Evolutionary conservation across 1,140 invertebrate species (phyloP).

Genomic region (Bombus affinis): DNA sequence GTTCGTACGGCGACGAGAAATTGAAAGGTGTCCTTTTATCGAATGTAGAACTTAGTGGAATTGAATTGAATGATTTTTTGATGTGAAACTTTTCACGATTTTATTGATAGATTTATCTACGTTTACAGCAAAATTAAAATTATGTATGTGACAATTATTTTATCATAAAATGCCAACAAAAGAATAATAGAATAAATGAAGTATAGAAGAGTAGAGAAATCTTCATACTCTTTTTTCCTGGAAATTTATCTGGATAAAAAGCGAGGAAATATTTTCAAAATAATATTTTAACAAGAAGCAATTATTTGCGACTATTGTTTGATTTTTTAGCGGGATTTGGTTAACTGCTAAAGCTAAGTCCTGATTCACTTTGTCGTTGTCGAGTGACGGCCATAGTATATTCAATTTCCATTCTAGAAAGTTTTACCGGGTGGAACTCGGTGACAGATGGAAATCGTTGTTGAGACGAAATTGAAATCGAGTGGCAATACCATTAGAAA

Average conservation of each 20-base stretch:
- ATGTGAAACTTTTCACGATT: too few relatives aligned
- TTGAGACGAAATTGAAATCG: conserved; percentile 62
- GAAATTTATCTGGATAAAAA: neutral
- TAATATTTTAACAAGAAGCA: neutral
- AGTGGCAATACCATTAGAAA: conserved; percentile 67
- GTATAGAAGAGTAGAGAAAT: neutral
- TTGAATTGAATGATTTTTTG: too few relatives aligned
- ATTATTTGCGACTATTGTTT: neutral
- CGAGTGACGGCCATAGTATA: neutral
- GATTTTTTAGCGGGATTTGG: neutral
- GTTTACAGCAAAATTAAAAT: too few relatives aligned
- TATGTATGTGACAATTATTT: too few relatives aligned
- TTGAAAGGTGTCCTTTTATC: too few relatives aligned
- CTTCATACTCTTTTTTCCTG: too few relatives aligned
- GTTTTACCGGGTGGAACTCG: conserved; percentile 10
- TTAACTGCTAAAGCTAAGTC: conserved; percentile 2
- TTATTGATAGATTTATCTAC: too few relatives aligned
- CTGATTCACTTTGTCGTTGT: conserved; percentile 15
- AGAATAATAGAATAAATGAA: neutral
- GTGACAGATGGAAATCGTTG: conserved; percentile 57
- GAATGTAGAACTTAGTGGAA: too few relatives aligned
- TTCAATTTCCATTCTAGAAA: conserved; percentile 41
- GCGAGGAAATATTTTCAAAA: neutral
- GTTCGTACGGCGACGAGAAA: too few relatives aligned
- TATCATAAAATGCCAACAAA: too few relatives aligned